Base-by-base conservation (phyloP, 2,113 vertebrate species). In the Antechinus flavipes region DNA sequence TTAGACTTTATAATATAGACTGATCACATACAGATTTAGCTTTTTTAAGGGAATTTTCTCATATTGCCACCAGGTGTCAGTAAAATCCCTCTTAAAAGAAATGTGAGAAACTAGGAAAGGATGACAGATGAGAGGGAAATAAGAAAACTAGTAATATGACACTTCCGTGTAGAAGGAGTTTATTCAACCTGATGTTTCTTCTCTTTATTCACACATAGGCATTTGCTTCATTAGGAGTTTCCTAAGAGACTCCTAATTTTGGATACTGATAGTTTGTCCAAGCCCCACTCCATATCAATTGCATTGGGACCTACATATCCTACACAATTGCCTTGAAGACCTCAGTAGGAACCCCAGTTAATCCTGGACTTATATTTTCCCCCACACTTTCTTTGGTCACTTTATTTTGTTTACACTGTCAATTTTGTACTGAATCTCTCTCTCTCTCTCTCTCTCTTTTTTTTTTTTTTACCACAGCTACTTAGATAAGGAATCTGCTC, bases 61-160 rank as follows among this genome's bases (percentile, higher is more conserved):
- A 0, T 1, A 0, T 5, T 4, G 96, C 98, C 99, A 98, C 98
- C 98, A 99, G 99, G 98, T 99, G 99, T 98, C 98, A 98, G 97
- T 92, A 98, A 96, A 98, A 97, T 95, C 97, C 98, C 98, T 98
- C 94, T 56, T 91, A 97, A 98, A 96, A 96, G 93, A 97, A 96
- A 96, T 25, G 58, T 89, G 91, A 52, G n/a, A 0, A 26, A 0
- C 61, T 22, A 16, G 50, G 58, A 24, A 68, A 26, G 46, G 19
- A 53, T 54, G 76, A n/a, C 54, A 53, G 12, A 0, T 0, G 42
- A 47, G 30, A 11, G n/a, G 89, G 47, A 8, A 42, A 7, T 9
- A 23, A 49, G 8, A n/a, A 22, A 42, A 19, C 19, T 11, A 53
- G 47, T 89, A 76, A 91, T 54, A n/a, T 42, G 14, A 53, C 2